These are phyloP conservation scores for Unio pictorum DNA, from an alignment of 2,888 invertebrate species.

Conservation along the genomic window DNA sequence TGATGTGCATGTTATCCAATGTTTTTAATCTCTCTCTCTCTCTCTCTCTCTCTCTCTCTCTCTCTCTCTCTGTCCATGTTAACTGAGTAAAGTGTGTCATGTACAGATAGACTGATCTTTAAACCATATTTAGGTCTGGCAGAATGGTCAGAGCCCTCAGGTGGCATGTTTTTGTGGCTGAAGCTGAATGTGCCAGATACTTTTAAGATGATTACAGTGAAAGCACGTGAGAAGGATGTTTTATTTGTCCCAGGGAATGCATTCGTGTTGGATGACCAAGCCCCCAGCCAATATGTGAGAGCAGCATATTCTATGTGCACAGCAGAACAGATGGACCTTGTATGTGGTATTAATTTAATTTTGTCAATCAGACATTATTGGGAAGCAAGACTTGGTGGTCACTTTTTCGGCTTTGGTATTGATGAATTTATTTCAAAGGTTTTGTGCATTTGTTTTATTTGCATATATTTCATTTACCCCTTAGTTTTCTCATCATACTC, in stretches of 20 bases:
- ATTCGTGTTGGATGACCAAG: conserved; percentile 78
- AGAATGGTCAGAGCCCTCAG: conserved; percentile 79
- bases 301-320: conserved; percentile 82
- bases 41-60: no score
- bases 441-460: no score
- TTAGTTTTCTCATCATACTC: no score
- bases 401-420: no score
- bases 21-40: no score
- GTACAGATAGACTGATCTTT: not conserved
- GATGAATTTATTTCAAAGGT: no score
- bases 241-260: conserved; percentile 82
- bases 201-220: conserved; percentile 81
- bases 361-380: not conserved
- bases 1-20: no score
- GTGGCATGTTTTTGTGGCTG: conserved; percentile 87
- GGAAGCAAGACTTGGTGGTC: no score
- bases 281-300: conserved; percentile 80
- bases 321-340: conserved; percentile 66
- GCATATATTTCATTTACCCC: no score
- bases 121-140: conserved; percentile 74
- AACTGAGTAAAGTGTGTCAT: not conserved
- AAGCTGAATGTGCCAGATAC: conserved; percentile 82
- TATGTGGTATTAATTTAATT: conserved; percentile 9
- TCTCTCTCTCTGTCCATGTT: no score
- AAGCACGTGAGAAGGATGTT: conserved; percentile 78